Percentiles rank a stretch among this genome's conserved stretches.
These are phyloP conservation scores for Lithophane leautieri DNA, from an alignment of 2,888 invertebrate species.

Conservation along the genomic window DNA sequence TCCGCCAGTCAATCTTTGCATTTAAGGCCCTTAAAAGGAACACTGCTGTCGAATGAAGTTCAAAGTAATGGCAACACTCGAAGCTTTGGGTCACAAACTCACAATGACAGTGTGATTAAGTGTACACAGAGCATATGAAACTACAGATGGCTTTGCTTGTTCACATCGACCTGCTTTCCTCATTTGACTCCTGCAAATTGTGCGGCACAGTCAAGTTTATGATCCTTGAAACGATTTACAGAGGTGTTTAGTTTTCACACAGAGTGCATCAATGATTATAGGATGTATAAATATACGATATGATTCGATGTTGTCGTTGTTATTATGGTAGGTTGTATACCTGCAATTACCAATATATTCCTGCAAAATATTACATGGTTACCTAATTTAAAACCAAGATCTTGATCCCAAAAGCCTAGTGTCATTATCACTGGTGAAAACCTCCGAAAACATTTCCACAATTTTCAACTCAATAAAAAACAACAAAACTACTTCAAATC, in stretches of 20 bases:
- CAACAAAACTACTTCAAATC: slow-evolving; percentile 12
- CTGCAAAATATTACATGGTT: background rate
- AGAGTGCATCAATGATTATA: background rate
- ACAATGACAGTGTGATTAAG: slow-evolving; percentile 37
- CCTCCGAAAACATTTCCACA: background rate
- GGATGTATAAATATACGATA: too few relatives aligned
- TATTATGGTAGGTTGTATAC: background rate
- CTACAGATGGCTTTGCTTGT: slow-evolving; percentile 29
- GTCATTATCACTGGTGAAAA: background rate
- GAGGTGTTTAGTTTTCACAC: background rate
- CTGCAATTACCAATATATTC: too few relatives aligned
- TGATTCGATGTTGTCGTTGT: background rate
- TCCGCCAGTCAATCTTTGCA: background rate
- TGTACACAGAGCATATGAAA: slow-evolving; percentile 45
- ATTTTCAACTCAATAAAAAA: background rate
- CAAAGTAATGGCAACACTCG: background rate
- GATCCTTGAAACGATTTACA: slow-evolving; percentile 10
- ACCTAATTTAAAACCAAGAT: background rate
- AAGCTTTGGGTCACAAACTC: slow-evolving; percentile 6
- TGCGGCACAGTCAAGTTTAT: slow-evolving; percentile 8
- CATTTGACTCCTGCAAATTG: slow-evolving; percentile 35
- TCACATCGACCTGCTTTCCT: slow-evolving; percentile 34
- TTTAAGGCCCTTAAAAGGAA: slow-evolving; percentile 1
- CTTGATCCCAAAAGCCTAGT: background rate
- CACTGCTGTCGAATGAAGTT: background rate